Base-by-base conservation (phyloP, 2,888 invertebrate species). In the Acrobasis repandana region DNA sequence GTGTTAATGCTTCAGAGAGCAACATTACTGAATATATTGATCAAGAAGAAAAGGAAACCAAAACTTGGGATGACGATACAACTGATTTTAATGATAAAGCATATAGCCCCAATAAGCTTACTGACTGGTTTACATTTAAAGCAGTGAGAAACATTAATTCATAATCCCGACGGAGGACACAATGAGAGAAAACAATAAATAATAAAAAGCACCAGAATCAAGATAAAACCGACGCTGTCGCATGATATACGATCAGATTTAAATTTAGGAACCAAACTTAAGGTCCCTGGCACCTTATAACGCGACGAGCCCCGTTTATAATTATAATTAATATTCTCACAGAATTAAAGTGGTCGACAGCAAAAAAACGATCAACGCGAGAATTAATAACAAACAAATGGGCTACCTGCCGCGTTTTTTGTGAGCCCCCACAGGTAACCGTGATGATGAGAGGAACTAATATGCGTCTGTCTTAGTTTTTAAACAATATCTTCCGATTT, bases 301-400 rank as follows among this genome's bases (percentile, higher is more conserved):
- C 85, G 83, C 86, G 88, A 83, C 84, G 87, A 88, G 75, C 76
- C 80, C 86, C 88, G 91, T 88, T 91, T 90, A 91, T 90, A 92
- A 92, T 90, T 90, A 90, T 92, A 92, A 92, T 92, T 92, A 92
- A 92, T 92, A 92, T 89, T 91, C 92, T 88, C 87, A 89, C 88
- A 86, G 89, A 87, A 90, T 90, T 88, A 91, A 88, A 88, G 83
- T 86, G 88, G 89, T 82, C 84, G 89, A 83, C 77, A 79, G 76
- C 75, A 87, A 89, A 86, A 90, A 38, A 85, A 86, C 78, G 78
- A 84, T 85, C 89, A 88, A 89, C 83, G 88, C 90, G 89, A 90
- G 92, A 91, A 90, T 92, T 92, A 91, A 92, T 92, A 92, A 92
- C 90, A 92, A 92, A 92, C 92, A 92, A 92, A 92, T 92, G 91